Conservation (phyloP, 2,797 vertebrate species). For the Lerista edwardsae region DNA sequence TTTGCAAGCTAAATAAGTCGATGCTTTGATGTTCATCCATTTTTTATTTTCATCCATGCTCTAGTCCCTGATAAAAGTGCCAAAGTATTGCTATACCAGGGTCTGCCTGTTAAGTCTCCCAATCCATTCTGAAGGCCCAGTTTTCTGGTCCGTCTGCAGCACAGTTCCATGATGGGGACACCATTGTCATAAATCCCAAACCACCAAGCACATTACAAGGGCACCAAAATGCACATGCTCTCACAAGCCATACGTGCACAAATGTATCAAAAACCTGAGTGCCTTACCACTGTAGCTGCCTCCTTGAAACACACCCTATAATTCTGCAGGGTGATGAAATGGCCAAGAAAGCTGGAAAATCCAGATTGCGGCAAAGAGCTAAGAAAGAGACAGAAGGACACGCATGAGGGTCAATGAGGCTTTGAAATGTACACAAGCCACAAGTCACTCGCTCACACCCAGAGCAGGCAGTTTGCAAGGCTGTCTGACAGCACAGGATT, state of each 20-base stretch:
- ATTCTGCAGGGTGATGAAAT: slow-evolving; percentile 18
- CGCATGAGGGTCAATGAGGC: background rate
- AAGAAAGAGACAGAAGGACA: background rate
- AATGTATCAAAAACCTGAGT: background rate
- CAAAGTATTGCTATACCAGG: too few relatives aligned
- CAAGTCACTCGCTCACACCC: background rate
- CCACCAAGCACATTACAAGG: background rate
- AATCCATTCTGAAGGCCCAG: background rate
- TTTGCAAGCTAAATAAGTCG: too few relatives aligned
- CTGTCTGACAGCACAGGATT: background rate
- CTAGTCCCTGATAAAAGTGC: too few relatives aligned
- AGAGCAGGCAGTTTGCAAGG: background rate
- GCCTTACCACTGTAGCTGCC: slow-evolving; percentile 19
- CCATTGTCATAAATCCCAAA: background rate
- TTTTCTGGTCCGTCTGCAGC: background rate
- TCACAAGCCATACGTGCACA: background rate
- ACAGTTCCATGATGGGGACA: background rate
- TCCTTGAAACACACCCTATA: slow-evolving; percentile 29
- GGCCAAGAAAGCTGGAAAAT: slow-evolving; percentile 16
- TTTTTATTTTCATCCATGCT: too few relatives aligned
- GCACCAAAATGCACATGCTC: background rate
- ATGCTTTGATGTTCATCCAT: too few relatives aligned
- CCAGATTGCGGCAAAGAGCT: slow-evolving; percentile 2
- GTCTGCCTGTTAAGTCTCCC: background rate
- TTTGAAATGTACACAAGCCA: background rate